A percentile compares a stretch with the other conserved stretches of the same genome.
Evolutionary conservation across 1,140 invertebrate genomes (phyloP).

Genomic region (Panagrolaimus sp.): DNA sequence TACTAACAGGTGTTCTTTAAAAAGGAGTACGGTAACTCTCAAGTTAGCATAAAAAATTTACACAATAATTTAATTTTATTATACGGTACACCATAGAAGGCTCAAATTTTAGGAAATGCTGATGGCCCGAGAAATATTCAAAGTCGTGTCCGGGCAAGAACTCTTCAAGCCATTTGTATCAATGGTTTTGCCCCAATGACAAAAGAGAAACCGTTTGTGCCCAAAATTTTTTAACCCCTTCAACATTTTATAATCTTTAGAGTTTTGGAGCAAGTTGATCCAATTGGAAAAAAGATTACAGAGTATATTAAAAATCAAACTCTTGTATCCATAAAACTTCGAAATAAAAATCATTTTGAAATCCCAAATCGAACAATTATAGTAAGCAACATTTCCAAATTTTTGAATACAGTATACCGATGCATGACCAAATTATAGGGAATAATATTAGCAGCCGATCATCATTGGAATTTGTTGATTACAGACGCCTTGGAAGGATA

Average conservation of each 20-base stretch:
- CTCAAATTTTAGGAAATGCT: neutral
- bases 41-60: no score
- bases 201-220: neutral
- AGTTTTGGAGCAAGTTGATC: neutral
- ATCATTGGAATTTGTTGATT: slow-evolving; percentile 10
- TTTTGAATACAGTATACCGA: neutral
- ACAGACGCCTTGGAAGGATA: neutral
- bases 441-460: neutral
- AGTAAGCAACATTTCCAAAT: neutral
- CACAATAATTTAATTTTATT: no score
- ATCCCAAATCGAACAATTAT: neutral
- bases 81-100: no score
- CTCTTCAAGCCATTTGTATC: neutral
- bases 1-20: no score
- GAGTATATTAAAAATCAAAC: neutral
- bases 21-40: no score
- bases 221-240: neutral
- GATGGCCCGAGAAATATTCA: slow-evolving; percentile 8
- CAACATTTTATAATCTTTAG: neutral
- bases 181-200: neutral
- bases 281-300: neutral
- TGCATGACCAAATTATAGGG: neutral
- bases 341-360: slow-evolving; percentile 10
- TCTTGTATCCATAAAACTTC: neutral
- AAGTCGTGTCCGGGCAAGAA: neutral